Conservation (phyloP, 1,140 invertebrate genomes). For the Parapsyche elsis region DNA sequence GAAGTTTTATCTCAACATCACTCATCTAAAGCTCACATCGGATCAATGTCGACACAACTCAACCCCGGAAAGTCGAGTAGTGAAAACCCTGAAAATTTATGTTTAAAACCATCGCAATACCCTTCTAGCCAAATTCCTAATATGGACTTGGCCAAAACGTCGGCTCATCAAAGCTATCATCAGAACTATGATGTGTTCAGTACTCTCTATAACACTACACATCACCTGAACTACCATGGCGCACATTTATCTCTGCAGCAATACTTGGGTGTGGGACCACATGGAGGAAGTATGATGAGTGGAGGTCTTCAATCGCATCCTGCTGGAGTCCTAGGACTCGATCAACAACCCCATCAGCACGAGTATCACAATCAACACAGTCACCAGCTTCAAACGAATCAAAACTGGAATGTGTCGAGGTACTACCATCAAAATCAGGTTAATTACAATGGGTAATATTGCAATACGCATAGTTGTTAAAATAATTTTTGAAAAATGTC, state of each 20-base stretch:
- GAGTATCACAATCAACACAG: slow-evolving; percentile 27
- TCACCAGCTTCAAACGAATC: slow-evolving; percentile 14
- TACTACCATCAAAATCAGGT: slow-evolving; percentile 52
- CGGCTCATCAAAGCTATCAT: slow-evolving; percentile 36
- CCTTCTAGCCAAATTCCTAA: background rate
- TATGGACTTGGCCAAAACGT: background rate
- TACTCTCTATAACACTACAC: slow-evolving; percentile 37
- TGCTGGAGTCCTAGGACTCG: slow-evolving; percentile 1
- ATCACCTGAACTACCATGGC: slow-evolving; percentile 34
- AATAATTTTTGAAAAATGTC: background rate
- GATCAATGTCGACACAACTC: background rate
- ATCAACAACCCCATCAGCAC: slow-evolving; percentile 29
- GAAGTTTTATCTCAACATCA: slow-evolving; percentile 12
- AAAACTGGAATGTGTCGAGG: slow-evolving; percentile 47
- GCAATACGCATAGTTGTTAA: background rate
- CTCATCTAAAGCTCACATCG: slow-evolving; percentile 9
- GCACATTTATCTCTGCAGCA: slow-evolving; percentile 46
- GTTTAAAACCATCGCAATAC: slow-evolving; percentile 41
- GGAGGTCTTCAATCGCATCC: slow-evolving; percentile 2
- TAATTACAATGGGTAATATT: slow-evolving; percentile 45
- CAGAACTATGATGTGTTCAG: slow-evolving; percentile 53
- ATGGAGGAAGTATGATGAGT: background rate
- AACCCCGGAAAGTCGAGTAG: background rate
- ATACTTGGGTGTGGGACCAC: slow-evolving; percentile 35
- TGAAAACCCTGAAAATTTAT: slow-evolving; percentile 50